Conservation (phyloP, 1,140 invertebrate genomes). For the Charaxes varanes region DNA sequence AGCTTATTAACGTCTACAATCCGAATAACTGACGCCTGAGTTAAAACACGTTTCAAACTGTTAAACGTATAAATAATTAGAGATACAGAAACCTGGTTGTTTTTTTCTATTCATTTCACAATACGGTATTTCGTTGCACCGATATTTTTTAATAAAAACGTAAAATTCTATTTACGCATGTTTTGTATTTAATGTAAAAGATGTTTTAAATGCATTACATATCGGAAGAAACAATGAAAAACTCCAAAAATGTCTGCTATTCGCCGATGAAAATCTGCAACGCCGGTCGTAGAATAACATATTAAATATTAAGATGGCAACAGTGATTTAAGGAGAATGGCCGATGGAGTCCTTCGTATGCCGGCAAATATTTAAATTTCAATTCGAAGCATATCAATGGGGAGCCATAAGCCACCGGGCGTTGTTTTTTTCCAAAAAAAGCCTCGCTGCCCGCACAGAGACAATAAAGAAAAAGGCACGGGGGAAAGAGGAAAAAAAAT, state of each 20-base stretch:
- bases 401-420: conserved; percentile 69
- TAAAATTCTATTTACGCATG: no score
- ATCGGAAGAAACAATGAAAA: no score
- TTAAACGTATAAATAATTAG: no score
- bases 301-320: conserved; percentile 66
- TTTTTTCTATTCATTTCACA: background rate
- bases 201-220: background rate
- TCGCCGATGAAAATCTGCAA: conserved; percentile 13
- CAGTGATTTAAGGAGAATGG: conserved; percentile 60
- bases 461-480: conserved; percentile 70
- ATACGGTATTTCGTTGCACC: no score
- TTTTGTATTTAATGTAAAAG: no score
- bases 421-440: conserved; percentile 50
- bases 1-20: conserved; percentile 52
- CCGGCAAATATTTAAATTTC: conserved; percentile 73
- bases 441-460: conserved; percentile 51
- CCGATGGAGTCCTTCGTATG: conserved; percentile 55
- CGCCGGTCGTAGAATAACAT: conserved; percentile 34
- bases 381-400: conserved; percentile 73
- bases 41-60: background rate
- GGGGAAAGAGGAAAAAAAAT: conserved; percentile 56
- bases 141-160: no score
- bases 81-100: conserved; percentile 1
- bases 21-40: conserved; percentile 30
- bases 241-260: conserved; percentile 7